Evolutionary conservation across 2,113 vertebrate genomes (phyloP).

Genomic region (Micronycteris hirsuta): DNA sequence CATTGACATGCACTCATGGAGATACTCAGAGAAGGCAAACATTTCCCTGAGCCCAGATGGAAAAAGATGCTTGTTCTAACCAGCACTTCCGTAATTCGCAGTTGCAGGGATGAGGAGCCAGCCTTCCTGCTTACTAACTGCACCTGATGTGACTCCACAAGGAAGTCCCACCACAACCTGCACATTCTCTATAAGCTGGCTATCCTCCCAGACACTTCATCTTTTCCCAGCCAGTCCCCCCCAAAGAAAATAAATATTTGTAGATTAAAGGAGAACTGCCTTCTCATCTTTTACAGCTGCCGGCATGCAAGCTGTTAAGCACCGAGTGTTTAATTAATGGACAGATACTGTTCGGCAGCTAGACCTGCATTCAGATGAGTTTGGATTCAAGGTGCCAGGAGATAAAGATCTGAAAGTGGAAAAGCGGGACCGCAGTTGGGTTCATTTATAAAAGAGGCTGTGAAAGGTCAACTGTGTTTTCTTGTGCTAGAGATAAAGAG

Average conservation of each 20-base stretch:
- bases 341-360: conserved; percentile 52
- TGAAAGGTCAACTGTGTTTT: conserved; percentile 69
- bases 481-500: conserved; percentile 66
- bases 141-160: conserved; percentile 24
- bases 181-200: conserved; percentile 16
- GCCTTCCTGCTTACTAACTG: conserved; percentile 24
- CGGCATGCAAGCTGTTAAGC: conserved; percentile 52
- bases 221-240: conserved; percentile 40
- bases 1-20: conserved; percentile 27
- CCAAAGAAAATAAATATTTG: conserved; percentile 70
- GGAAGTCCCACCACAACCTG: background rate
- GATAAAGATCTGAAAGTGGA: conserved; percentile 55
- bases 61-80: conserved; percentile 22
- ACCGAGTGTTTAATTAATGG: conserved; percentile 65
- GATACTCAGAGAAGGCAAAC: conserved; percentile 30
- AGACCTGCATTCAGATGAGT: conserved; percentile 66
- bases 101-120: conserved; percentile 29
- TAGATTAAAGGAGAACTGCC: conserved; percentile 56
- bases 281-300: conserved; percentile 64
- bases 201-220: conserved; percentile 36
- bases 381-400: conserved; percentile 28
- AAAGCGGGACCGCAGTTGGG: conserved; percentile 41
- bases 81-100: conserved; percentile 45
- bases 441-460: conserved; percentile 69
- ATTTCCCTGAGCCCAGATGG: conserved; percentile 11